These are phyloP conservation scores for Priapulus caudatus DNA, from an alignment of 2,888 invertebrate genomes.

Conservation along the genomic window DNA sequence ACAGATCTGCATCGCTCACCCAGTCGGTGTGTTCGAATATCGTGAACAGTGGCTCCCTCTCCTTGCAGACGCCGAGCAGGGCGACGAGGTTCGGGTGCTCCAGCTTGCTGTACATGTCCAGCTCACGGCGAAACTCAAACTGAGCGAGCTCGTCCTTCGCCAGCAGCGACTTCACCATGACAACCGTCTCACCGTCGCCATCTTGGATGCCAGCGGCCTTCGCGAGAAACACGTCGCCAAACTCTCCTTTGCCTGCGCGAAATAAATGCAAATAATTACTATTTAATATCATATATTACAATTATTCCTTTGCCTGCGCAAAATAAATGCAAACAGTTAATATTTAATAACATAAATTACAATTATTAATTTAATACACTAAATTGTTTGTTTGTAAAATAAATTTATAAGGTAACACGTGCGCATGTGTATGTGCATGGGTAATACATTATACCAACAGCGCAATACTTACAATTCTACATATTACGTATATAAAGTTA, in stretches of 20 bases:
- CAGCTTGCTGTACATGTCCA: conserved; percentile 56
- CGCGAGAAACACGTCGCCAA: conserved; percentile 77
- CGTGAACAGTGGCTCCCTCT: conserved; percentile 71
- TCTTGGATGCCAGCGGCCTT: conserved; percentile 45
- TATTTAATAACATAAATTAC: too few species aligned
- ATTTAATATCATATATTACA: too few species aligned
- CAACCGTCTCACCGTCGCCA: conserved; percentile 31
- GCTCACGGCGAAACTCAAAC: conserved; percentile 15
- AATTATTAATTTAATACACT: too few species aligned
- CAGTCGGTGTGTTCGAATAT: conserved; percentile 83
- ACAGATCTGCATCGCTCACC: conserved; percentile 49
- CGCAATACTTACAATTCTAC: too few species aligned
- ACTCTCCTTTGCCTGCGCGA: conserved; percentile 79
- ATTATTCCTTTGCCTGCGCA: too few species aligned
- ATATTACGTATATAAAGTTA: too few species aligned
- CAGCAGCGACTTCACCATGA: conserved; percentile 37
- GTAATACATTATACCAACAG: too few species aligned
- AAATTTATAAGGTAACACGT: too few species aligned
- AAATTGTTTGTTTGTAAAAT: too few species aligned
- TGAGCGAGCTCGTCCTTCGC: conserved; percentile 31
- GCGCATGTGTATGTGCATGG: too few species aligned
- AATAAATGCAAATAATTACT: too few species aligned
- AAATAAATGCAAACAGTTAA: too few species aligned
- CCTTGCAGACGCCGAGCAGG: conserved; percentile 50
- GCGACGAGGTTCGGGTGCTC: conserved; percentile 67